Evolutionary conservation across 2,113 vertebrate genomes (phyloP).

Genomic region (Amia ocellicauda): DNA sequence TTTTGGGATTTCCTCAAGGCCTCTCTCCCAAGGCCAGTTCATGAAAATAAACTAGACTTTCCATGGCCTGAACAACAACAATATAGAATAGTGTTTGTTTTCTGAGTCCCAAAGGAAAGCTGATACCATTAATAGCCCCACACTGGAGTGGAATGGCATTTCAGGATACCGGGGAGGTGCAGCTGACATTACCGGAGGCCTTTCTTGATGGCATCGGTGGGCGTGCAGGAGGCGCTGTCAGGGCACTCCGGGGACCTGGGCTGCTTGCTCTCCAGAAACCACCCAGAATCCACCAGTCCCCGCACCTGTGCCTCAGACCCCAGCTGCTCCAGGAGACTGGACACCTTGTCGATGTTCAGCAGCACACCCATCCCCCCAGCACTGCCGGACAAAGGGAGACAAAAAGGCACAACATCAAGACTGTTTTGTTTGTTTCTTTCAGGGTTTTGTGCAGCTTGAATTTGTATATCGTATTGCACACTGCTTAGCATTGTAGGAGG

Average conservation of each 20-base stretch:
- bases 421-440: too few species aligned
- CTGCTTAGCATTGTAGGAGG: too few species aligned
- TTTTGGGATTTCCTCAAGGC: too few species aligned
- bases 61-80: too few species aligned
- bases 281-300: conserved; percentile 75
- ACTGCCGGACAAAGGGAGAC: conserved; percentile 40
- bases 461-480: too few species aligned
- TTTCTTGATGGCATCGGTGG: conserved; percentile 70
- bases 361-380: conserved; percentile 77
- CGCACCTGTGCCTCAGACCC: conserved; percentile 71
- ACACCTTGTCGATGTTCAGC: conserved; percentile 73
- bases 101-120: too few species aligned
- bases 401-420: conserved; percentile 29
- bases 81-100: too few species aligned
- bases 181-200: conserved; percentile 59
- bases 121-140: background rate
- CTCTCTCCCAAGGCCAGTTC: too few species aligned
- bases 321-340: conserved; percentile 64
- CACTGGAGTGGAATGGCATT: background rate
- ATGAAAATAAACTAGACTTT: too few species aligned
- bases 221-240: conserved; percentile 64
- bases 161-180: background rate
- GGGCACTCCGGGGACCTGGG: conserved; percentile 62
- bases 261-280: conserved; percentile 74
- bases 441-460: too few species aligned